Evolutionary conservation across 2,888 invertebrate species (phyloP), one percentile per base, ranked within the genome.

Genomic region (Marronus borbonicus): DNA sequence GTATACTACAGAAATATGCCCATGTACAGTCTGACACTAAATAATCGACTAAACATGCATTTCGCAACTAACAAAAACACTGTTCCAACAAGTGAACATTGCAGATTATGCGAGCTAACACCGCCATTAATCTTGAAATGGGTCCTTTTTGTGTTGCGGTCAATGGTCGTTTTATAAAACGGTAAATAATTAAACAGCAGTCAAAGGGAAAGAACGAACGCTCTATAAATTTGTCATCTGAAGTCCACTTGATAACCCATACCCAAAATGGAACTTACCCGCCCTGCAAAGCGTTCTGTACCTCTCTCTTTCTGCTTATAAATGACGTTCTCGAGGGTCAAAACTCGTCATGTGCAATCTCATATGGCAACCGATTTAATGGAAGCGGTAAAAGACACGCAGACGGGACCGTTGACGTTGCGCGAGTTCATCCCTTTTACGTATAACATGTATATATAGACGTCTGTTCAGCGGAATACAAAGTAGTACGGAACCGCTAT

Each of bases 81-180:
- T 14, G 24, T 58, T 70, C 20, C 55, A 55, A 58, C 58, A 58
- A 70, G 31, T 55, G 70, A 39, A 36, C 31, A 70, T 70, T 58
- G 55, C 55, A 55, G 70, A 31, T 55, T 70, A 70, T 55, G 3
- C 52, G 70, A 36, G 12, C 55, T 31, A 58, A 58, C 12, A 58
- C 70, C 70, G 58, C n/a, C 70, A 70, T 70, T 58, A 70, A 36
- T 70, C n/a, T 55, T 55, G n/a, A 52, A 58, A 70, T 31, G 70
- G 70, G 58, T 17, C 55, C 70, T 58, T 70, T 70, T 70, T 55
- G 70, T 58, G 20, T 70, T 7, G 17, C 70, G 70, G 70, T 70
- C 55, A 70, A 70, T 70, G 55, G 70, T 55, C 55, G 55, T 55
- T 70, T 70, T 52, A 70, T 70, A 70, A 70, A 52, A 70, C 58